Evolutionary conservation across 2,797 vertebrate genomes (phyloP), one percentile per base, ranked within the genome.

Genomic region (Distichodus sexfasciatus): DNA sequence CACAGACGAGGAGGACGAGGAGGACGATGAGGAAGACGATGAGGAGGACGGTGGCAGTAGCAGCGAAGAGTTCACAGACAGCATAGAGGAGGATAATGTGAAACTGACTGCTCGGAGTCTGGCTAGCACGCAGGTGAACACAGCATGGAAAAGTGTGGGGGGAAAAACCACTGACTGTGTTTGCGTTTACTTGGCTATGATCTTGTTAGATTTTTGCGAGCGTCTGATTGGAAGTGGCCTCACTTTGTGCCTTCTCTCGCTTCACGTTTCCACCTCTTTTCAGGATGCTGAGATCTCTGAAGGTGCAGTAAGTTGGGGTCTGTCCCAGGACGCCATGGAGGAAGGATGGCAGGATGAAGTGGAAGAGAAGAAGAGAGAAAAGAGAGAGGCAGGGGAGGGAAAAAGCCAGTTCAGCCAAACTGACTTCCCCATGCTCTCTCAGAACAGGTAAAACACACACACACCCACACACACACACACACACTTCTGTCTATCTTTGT

Each of bases 21-120:
- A 35, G 1, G 66, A 58, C 7, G 67, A 70, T 14, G 67, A 75
- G 4, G 72, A 70, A 1, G 59, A 78, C 43, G 84, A 82, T n/a
- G 84, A 79, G 1, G 85, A 86, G 5, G 79, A 81, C 38, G 86
- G 83, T 66, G 87, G 87, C 0, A 85, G 85, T 57, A 86, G 86
- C 57, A 92, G 90, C 72, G 90, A 92, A 0, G 92, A 91, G 74
- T 94, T 94, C 81, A 90, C 92, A 0, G 87, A 92, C 87, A 92
- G 90, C 76, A 89, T 90, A 10, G 93, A 96, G 82, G 91, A 95
- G 36, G 90, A 90, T 41, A 86, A 86, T 6, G 72, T 83, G 35
- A 88, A 81, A 79, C 74, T 87, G 70, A 86, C 78, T 0, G 57
- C 82, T 62, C 87, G 73, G 72, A 82, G 78, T 79, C 78, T 86